Base-by-base conservation (phyloP, 2,113 vertebrate genomes). In the Columbina picui region DNA sequence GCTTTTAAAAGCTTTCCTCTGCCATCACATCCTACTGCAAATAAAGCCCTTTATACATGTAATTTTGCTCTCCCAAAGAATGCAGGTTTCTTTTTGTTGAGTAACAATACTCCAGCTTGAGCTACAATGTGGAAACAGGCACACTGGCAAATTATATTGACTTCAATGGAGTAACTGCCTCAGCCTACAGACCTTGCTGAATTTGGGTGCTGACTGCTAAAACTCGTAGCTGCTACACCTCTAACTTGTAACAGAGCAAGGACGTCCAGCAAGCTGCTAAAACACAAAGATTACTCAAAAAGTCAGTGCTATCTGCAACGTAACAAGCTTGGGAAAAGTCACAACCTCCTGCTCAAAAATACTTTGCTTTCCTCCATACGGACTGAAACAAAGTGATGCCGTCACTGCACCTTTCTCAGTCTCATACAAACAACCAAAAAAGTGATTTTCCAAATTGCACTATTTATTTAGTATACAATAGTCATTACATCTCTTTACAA, bases 391-490 rank as follows among this genome's bases (percentile, higher is more conserved):
- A 39, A 84, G 32, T 34, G 13, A 14, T 36, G 57, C 10, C 60
- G 14, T 53, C 16, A 15, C 4, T 15, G 34, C 29, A 15, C 29
- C 29, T 8, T 53, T 50, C 49, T 59, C 57, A 64, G 41, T 19
- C 19, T 49, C 29, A 59, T 27, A 89, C n/a, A 94, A 94, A 73
- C 32, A 60, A 49, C 3, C 20, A 26, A 38, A 69, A 53, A 56
- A 50, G 10, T 60, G 55, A 88, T 45, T 93, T 94, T 92, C 91
- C n/a, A 91, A 96, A 95, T 95, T 67, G 92, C 94, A 92, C 65
- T 23, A 15, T 98, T 98, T 98, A 98, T 98, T 98, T 95, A 96
- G 91, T 96, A 94, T 85, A 96, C 84, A 97, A 96, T 77, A 82
- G 78, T 91, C 95, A 95, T 87, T 90, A 84, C 77, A 80, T 71